These are phyloP conservation scores for Sardina pilchardus DNA, from an alignment of 2,113 vertebrate species.

Conservation along the genomic window DNA sequence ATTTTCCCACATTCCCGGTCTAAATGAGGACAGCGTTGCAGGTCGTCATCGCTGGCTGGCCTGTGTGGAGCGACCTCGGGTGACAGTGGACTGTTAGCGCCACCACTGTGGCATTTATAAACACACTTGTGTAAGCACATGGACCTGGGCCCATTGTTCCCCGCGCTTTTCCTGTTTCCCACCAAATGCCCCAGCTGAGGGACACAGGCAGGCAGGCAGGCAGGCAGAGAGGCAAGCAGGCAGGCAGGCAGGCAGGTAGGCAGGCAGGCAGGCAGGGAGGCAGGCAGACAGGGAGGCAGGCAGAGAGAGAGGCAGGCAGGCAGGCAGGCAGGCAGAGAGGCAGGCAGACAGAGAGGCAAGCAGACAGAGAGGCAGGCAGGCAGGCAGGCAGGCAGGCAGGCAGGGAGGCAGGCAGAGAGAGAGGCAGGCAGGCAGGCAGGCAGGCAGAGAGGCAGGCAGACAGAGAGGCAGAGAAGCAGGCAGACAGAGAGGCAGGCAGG, in stretches of 20 bases:
- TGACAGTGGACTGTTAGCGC: neutral
- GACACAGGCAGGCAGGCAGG: neutral
- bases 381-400: neutral
- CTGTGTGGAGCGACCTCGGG: neutral
- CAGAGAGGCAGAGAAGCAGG: no score
- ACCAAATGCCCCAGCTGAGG: conserved; percentile 10
- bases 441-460: neutral
- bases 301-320: neutral
- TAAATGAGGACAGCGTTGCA: neutral
- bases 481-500: neutral
- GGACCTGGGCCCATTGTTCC: neutral
- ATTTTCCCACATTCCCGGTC: neutral
- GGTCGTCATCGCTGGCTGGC: conserved; percentile 4
- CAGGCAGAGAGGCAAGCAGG: neutral
- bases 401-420: no score
- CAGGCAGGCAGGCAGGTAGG: neutral
- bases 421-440: no score
- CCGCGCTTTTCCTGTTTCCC: conserved; percentile 13
- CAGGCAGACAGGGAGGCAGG: neutral
- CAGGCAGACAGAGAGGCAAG: neutral
- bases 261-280: neutral
- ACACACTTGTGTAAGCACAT: neutral
- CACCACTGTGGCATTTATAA: neutral
- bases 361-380: no score
- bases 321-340: neutral